Conservation (phyloP, 2,113 vertebrate species). For the Lasiurus borealis region DNA sequence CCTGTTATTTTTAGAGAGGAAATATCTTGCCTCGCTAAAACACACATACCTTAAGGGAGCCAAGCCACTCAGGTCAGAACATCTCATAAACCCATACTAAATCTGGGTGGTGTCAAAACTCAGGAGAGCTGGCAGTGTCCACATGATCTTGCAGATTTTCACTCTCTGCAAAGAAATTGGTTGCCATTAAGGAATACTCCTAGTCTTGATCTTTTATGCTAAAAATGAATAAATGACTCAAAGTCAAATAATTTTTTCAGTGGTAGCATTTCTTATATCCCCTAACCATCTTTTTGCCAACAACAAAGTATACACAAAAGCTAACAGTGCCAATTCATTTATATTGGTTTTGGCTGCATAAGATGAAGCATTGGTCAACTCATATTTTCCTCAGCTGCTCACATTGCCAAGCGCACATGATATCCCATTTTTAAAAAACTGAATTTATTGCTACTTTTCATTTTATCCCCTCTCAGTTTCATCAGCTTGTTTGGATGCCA, state of each 20-base stretch:
- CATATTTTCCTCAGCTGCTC: constrained; percentile 17
- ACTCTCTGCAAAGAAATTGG: not conserved
- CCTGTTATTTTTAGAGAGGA: constrained; percentile 4
- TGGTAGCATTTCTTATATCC: not conserved
- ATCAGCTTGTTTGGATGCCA: not conserved
- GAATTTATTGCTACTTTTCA: constrained; percentile 13
- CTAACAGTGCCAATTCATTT: not conserved
- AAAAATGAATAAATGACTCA: not conserved
- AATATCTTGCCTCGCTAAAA: not conserved
- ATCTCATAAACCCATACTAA: not conserved
- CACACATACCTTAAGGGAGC: not conserved
- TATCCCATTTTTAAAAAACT: not conserved
- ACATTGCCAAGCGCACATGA: not conserved
- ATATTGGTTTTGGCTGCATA: not conserved
- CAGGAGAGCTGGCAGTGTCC: not conserved
- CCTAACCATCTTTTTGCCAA: not conserved
- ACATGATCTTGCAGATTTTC: not conserved
- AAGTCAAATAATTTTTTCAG: not conserved
- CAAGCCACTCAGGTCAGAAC: not conserved
- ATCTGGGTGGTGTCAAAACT: not conserved
- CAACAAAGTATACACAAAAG: not conserved
- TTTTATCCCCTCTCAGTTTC: constrained; percentile 6
- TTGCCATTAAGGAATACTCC: not conserved
- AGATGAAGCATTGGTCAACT: not conserved
- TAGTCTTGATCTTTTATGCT: not conserved